Evolutionary conservation across 2,113 vertebrate genomes (phyloP).

Genomic region (Speoplatyrhinus poulsoni): DNA sequence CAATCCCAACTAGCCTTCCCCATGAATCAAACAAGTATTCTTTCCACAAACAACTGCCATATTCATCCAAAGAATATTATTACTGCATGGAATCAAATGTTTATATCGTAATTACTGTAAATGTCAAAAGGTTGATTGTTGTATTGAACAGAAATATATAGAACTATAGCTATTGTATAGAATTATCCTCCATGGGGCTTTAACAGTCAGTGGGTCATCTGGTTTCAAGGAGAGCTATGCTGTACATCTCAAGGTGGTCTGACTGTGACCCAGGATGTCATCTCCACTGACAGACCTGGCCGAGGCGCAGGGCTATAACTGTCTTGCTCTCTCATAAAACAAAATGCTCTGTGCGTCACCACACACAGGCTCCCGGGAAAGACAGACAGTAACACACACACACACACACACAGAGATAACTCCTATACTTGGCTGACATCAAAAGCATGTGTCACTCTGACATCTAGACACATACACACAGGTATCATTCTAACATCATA

Average conservation of each 20-base stretch:
- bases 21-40: constrained; percentile 9
- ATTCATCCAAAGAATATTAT: background rate
- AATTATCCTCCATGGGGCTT: background rate
- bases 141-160: background rate
- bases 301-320: background rate
- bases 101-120: too few species aligned
- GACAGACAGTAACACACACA: background rate
- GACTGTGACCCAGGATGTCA: background rate
- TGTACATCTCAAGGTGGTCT: background rate
- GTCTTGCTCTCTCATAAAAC: constrained; percentile 11
- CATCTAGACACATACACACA: background rate
- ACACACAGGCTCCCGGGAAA: background rate
- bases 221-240: background rate
- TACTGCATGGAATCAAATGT: too few species aligned
- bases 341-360: constrained; percentile 1
- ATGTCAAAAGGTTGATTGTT: too few species aligned
- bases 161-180: background rate
- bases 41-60: background rate
- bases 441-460: background rate
- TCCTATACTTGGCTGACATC: background rate
- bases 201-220: background rate
- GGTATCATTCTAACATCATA: background rate
- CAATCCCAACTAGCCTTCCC: constrained; percentile 10
- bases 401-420: background rate
- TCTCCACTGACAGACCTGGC: background rate